These are phyloP conservation scores for Glandiceps talaboti DNA, from an alignment of 53 echinoderm and acorn worm genomes.

Conservation along the genomic window DNA sequence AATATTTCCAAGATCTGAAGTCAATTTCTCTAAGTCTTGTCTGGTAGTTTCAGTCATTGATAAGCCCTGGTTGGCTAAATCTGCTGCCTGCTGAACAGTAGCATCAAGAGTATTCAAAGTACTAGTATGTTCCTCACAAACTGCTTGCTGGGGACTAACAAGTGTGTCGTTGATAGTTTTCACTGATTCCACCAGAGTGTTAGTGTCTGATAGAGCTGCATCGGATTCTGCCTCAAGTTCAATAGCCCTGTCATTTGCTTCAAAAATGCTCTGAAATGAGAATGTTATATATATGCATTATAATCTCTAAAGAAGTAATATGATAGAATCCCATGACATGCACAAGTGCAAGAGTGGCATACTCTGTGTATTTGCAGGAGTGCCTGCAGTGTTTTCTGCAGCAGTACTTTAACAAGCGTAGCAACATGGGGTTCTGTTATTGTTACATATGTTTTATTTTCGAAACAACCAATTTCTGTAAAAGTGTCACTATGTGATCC, in stretches of 20 bases:
- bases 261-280: conserved; percentile 30
- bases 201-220: conserved; percentile 29
- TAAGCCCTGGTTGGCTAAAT: conserved; percentile 20
- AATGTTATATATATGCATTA: no score
- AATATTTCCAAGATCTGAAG: conserved; percentile 23
- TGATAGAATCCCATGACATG: no score
- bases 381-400: no score
- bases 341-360: no score
- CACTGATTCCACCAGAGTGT: conserved; percentile 20
- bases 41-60: conserved; percentile 5
- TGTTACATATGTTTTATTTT: no score
- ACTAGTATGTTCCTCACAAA: conserved; percentile 30
- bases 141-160: conserved; percentile 25
- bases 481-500: no score
- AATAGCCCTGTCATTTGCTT: conserved; percentile 29
- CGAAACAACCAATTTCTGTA: no score
- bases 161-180: conserved; percentile 29
- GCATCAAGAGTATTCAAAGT: conserved; percentile 32
- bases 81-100: conserved; percentile 16
- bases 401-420: no score
- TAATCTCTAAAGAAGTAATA: no score
- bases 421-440: no score
- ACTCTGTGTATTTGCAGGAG: no score
- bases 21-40: conserved; percentile 9
- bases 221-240: conserved; percentile 28